Percentiles rank a stretch among this genome's conserved stretches.
Evolutionary conservation across 2,797 vertebrate species (phyloP).

Genomic region (Liasis olivaceus): DNA sequence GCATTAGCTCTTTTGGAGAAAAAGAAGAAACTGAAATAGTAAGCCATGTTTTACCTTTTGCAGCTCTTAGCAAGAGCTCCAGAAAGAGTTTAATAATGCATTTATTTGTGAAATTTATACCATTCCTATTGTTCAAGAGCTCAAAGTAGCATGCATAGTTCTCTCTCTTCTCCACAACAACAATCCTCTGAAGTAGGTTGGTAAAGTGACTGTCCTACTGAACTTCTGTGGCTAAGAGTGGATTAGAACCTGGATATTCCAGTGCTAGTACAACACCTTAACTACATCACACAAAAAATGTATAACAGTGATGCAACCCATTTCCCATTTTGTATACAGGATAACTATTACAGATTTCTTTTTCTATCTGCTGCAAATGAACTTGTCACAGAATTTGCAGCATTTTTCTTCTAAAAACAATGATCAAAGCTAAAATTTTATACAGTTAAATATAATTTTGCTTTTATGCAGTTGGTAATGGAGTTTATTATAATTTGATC

Average conservation of each 20-base stretch:
- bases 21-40: not conserved
- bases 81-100: not conserved
- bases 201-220: not conserved
- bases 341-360: not conserved
- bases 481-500: not conserved
- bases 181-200: not conserved
- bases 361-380: not conserved
- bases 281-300: not conserved
- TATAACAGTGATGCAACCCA: not conserved
- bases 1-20: not conserved
- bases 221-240: not conserved
- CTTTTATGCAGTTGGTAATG: not conserved
- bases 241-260: not conserved
- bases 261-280: not conserved
- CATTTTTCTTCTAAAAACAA: not conserved
- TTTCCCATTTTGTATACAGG: not conserved
- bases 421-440: not conserved
- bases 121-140: not conserved
- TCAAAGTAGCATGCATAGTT: not conserved
- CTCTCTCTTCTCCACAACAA: not conserved
- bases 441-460: not conserved
- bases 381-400: not conserved
- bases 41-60: not conserved
- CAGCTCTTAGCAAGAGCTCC: not conserved
- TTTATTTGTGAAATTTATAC: not conserved